Evolutionary conservation across 2,113 vertebrate genomes (phyloP).

Genomic region (Antechinus stuartii): DNA sequence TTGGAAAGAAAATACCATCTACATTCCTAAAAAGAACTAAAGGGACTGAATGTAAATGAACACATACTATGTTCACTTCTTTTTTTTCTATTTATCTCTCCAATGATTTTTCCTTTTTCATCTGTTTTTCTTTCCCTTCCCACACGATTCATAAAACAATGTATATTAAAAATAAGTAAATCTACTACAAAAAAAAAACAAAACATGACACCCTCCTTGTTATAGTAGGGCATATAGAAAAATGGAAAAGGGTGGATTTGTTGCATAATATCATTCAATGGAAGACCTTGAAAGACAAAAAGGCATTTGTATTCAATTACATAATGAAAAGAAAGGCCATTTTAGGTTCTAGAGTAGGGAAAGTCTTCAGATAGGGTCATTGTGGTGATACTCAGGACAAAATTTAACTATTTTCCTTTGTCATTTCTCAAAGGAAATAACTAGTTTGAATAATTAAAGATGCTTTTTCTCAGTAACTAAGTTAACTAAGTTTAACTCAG

Average conservation of each 20-base stretch:
- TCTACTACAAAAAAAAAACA: too few relatives aligned
- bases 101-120: too few relatives aligned
- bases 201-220: background rate
- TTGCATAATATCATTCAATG: background rate
- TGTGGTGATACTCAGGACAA: background rate
- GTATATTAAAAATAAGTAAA: too few relatives aligned
- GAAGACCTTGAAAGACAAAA: background rate
- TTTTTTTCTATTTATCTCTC: too few relatives aligned
- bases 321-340: background rate
- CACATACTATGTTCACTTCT: too few relatives aligned
- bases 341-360: background rate
- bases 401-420: background rate
- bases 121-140: too few relatives aligned
- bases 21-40: too few relatives aligned
- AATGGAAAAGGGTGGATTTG: background rate
- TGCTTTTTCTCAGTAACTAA: background rate
- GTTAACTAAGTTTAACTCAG: too few relatives aligned
- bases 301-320: background rate
- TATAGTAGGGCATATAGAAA: background rate
- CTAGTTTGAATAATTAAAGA: background rate
- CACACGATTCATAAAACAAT: too few relatives aligned
- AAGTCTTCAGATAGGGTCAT: background rate
- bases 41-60: too few relatives aligned
- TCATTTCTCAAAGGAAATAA: background rate
- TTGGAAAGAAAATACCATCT: too few relatives aligned